A percentile compares a stretch with the other conserved stretches of the same genome.
Conservation (phyloP, 1,140 invertebrate species). For the Campoletis sonorensis region DNA sequence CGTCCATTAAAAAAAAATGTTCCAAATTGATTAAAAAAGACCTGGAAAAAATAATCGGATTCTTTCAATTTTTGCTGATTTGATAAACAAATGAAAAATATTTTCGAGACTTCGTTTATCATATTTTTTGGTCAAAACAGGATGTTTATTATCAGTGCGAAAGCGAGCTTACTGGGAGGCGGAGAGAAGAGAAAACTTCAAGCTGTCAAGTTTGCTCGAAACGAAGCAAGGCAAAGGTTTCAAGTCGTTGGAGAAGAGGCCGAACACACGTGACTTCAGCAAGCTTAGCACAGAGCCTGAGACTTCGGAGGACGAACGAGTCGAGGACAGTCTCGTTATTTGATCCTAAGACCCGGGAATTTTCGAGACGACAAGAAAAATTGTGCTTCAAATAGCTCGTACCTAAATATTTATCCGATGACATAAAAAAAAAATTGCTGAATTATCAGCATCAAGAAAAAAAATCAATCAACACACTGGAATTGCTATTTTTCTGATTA, state of each 20-base stretch:
- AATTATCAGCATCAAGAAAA: slow-evolving; percentile 5
- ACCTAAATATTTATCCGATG: neutral
- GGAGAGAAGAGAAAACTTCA: slow-evolving; percentile 71
- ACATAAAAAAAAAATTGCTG: slow-evolving; percentile 46
- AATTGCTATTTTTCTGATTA: slow-evolving; percentile 49
- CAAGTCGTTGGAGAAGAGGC: slow-evolving; percentile 70
- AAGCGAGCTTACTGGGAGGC: slow-evolving; percentile 69
- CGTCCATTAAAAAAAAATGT: too few species aligned
- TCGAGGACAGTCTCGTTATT: slow-evolving; percentile 62
- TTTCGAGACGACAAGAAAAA: neutral
- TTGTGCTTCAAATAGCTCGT: neutral
- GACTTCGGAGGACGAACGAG: slow-evolving; percentile 72
- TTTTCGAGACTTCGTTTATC: slow-evolving; percentile 37
- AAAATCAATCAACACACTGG: slow-evolving; percentile 46
- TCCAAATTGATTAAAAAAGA: too few species aligned
- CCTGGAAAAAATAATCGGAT: too few species aligned
- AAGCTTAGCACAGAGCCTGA: slow-evolving; percentile 75
- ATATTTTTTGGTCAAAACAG: slow-evolving; percentile 60
- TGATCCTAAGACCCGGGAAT: slow-evolving; percentile 16
- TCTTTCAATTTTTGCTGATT: neutral
- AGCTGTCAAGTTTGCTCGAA: slow-evolving; percentile 68
- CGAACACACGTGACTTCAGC: slow-evolving; percentile 73
- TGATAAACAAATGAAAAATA: neutral
- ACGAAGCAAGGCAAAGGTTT: slow-evolving; percentile 64
- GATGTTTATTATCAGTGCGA: slow-evolving; percentile 69